Evolutionary conservation across 1,140 invertebrate species (phyloP).

Genomic region (Zaprionus taronus): DNA sequence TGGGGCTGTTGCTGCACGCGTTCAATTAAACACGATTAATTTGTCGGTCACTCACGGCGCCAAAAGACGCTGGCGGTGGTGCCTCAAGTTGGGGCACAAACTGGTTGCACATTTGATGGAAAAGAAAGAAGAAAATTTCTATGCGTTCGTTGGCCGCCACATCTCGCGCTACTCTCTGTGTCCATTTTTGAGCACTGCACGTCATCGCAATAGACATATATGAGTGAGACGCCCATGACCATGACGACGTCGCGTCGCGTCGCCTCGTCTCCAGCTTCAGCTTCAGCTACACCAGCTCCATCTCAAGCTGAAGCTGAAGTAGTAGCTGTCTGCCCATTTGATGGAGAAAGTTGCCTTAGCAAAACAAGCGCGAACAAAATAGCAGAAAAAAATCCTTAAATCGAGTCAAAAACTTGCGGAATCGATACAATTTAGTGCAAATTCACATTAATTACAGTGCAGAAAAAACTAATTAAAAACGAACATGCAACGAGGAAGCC

Average conservation of each 20-base stretch:
- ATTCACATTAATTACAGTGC: conserved; percentile 69
- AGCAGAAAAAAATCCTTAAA: conserved; percentile 57
- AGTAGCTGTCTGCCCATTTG: conserved; percentile 59
- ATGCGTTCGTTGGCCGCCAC: conserved; percentile 74
- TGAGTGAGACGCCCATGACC: conserved; percentile 74
- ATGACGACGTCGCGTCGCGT: conserved; percentile 59
- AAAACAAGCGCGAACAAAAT: conserved; percentile 25
- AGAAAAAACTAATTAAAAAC: conserved; percentile 53
- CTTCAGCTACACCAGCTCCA: not conserved
- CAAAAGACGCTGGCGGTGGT: conserved; percentile 1
- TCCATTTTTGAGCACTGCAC: conserved; percentile 66
- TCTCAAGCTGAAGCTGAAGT: not conserved
- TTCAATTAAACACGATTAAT: conserved; percentile 65
- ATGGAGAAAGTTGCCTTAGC: conserved; percentile 63
- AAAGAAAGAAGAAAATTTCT: conserved; percentile 65
- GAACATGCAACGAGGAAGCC: conserved; percentile 7
- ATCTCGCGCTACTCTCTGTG: conserved; percentile 19
- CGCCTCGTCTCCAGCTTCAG: conserved; percentile 8
- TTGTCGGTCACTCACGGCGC: conserved; percentile 43
- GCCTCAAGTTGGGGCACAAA: conserved; percentile 40
- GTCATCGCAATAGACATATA: conserved; percentile 61
- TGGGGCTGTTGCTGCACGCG: conserved; percentile 28
- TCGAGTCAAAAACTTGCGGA: conserved; percentile 31
- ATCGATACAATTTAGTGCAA: conserved; percentile 82
- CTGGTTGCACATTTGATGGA: conserved; percentile 65